Evolutionary conservation across 2,888 invertebrate species (phyloP), one percentile per base, ranked within the genome.

Genomic region (Hipparchia sbordonii): DNA sequence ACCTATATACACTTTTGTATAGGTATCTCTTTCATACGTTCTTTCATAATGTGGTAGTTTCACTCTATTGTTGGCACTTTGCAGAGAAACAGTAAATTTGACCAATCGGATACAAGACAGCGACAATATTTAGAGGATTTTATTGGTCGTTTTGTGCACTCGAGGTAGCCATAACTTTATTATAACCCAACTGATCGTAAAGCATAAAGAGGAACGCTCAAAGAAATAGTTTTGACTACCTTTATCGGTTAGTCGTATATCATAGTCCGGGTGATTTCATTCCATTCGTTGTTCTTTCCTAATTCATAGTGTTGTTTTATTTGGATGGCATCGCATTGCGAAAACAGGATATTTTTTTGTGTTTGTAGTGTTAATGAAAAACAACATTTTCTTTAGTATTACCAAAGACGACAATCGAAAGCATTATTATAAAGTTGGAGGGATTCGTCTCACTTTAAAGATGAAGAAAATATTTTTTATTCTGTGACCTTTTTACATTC

Each of bases 401-500:
- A 51, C 57, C 61, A 72, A 71, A 71, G 71, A 69, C 48, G 46
- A 62, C 33, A 73, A 61, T 60, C 67, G 67, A 67, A 71, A 69
- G 76, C 59, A 80, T 79, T 79, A 78, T 72, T 80, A 79, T 75
- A 79, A 78, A 80, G 79, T 81, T 80, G 80, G 81, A 81, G 80
- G 81, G 79, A 83, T 77, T 80, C 78, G 78, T 80, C 78, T 83
- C 78, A 79, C 73, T 69, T 80, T 77, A 80, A 80, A 83, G 80
- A 89, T 87, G 88, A 89, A 84, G 82, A 82, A 84, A 85, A 85
- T 84, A 87, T 84, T 85, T 87, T 85, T 80, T 81, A 83, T 84
- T 85, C 85, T 84, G 86, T 91, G 91, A 91, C 89, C 91, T 91
- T 90, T 90, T 84, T 87, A 86, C 84, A 85, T 84, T 77, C 72